Conservation (phyloP, 2,797 vertebrate species). For the Anas flavirostris region DNA sequence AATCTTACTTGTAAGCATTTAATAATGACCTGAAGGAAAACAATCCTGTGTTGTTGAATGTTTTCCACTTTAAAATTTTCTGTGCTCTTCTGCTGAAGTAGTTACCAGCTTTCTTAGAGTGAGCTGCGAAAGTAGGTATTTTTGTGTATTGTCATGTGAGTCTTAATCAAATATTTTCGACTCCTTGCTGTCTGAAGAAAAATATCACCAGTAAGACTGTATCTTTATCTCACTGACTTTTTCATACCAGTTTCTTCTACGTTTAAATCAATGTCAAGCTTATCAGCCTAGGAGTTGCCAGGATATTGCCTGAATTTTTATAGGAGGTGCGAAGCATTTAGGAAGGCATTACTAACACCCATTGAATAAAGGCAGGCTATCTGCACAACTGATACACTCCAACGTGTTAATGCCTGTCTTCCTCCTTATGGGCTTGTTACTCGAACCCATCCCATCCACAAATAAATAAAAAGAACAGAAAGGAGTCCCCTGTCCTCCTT, state of each 20-base stretch:
- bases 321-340: not conserved
- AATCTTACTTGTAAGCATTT: not conserved
- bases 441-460: not conserved
- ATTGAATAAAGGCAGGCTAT: not conserved
- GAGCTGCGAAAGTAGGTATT: not conserved
- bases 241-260: not conserved
- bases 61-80: not conserved
- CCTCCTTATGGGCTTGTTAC: not conserved
- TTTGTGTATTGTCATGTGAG: not conserved
- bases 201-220: not conserved
- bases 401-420: not conserved
- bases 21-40: conserved; percentile 14
- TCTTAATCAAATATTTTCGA: not conserved
- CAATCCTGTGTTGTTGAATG: not conserved
- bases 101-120: not conserved
- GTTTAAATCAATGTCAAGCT: not conserved
- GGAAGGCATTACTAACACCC: not conserved
- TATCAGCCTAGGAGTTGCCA: not conserved
- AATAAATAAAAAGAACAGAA: not conserved
- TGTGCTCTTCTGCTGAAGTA: not conserved
- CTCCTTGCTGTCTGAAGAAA: not conserved
- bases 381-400: not conserved
- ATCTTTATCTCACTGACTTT: not conserved
- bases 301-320: not conserved
- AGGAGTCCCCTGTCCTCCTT: too few relatives aligned